Conservation (phyloP, 2,113 vertebrate species). For the Pteruthius melanotis region DNA sequence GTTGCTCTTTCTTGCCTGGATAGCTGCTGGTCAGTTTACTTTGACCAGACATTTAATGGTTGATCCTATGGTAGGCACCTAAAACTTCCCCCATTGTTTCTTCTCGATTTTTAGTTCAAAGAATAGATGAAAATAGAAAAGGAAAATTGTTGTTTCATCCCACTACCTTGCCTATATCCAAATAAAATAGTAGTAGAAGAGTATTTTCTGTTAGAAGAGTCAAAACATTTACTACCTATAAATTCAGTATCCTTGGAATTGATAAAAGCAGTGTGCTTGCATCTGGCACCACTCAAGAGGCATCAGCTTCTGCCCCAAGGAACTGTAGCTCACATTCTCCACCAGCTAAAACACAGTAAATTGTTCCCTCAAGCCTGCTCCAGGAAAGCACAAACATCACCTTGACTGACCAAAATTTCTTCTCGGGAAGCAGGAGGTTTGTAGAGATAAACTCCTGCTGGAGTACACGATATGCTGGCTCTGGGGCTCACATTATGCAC, state of each 20-base stretch:
- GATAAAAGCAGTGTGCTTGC: background rate
- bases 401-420: background rate
- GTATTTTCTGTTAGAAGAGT: background rate
- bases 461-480: accelerated
- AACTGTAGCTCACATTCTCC: background rate
- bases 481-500: background rate
- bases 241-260: background rate
- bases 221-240: background rate
- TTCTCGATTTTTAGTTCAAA: background rate
- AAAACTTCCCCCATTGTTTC: background rate
- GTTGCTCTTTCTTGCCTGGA: background rate
- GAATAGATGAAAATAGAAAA: background rate
- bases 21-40: background rate
- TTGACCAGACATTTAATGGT: background rate
- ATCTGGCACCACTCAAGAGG: background rate
- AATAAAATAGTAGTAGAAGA: background rate
- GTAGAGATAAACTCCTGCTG: background rate
- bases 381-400: background rate
- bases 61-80: background rate
- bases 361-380: background rate
- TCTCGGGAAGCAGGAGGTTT: background rate
- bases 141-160: background rate
- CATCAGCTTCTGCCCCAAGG: background rate
- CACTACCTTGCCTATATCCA: background rate
- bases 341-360: background rate